Evolutionary conservation across 2,113 vertebrate species (phyloP), one percentile per base, ranked within the genome.

Genomic region (Petrocephalus zakoni): DNA sequence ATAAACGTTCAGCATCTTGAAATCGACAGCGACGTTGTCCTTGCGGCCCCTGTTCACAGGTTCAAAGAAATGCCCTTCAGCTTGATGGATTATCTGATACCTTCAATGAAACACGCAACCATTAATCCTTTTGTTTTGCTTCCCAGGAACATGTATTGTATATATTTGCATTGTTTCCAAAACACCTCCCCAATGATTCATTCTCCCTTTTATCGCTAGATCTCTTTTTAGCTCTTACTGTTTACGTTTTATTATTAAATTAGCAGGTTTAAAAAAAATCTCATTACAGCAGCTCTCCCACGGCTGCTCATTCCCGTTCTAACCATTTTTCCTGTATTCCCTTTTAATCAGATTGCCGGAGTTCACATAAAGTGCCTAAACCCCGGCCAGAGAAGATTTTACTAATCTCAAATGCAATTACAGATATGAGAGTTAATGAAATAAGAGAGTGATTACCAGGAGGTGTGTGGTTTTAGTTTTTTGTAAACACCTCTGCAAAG

Each of bases 171-270:
- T 93, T 91, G 93, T 89, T 91, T 90, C 88, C 29, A 87, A 87
- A 91, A 92, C 2, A 22, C 87, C 89, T 86, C 81, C 84, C 72
- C 37, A 15, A 25, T 55, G 47, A 64, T 29, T 51, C 53, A 49
- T 15, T 51, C 21, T 83, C 83, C 89, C 13, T 52, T 29, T 58
- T 87, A 92, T 89, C 53, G 87, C 88, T 46, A 83, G 88, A 83
- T 61, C 83, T 85, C 78, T 90, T 85, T 88, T 87, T 88, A 11
- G 72, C 89, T 91, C 89, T 88, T 92, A 88, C 91, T 94, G 92
- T 94, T 93, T 92, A 93, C 91, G 92, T 93, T 91, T 92, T 89
- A 91, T 92, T 93, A 95, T 95, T 95, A 92, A 94, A 95, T 95
- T 91, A 94, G 92, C 84, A 90, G 90, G 91, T 92, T 93, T 91